phyloP scores from a whole-genome alignment of 1,140 invertebrate species.

The Eufriesea mexicana region DNA sequence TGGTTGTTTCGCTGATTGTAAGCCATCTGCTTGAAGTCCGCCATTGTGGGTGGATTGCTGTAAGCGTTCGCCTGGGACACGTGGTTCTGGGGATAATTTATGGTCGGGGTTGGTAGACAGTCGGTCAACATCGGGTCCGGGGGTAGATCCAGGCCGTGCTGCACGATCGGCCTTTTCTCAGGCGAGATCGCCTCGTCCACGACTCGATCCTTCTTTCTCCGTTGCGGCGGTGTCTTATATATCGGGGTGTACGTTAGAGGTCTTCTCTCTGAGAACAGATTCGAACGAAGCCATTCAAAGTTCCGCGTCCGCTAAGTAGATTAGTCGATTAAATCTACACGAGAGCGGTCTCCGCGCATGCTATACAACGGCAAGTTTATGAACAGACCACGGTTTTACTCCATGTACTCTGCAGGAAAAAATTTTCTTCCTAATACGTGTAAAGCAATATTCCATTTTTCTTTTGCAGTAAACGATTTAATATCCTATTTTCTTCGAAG shows the following conservation, averaged over 20 bases:
- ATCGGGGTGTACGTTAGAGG: constrained; percentile 83
- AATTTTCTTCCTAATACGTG: neutral
- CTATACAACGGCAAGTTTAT: neutral
- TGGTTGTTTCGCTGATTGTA: constrained; percentile 79
- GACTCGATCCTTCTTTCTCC: constrained; percentile 78
- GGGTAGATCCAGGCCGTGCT: constrained; percentile 66
- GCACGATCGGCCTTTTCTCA: constrained; percentile 76
- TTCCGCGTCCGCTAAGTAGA: constrained; percentile 56
- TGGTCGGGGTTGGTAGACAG: constrained; percentile 66
- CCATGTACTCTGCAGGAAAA: neutral
- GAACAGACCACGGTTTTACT: neutral
- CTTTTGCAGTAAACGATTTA: too few relatives aligned
- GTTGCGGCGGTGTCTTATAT: constrained; percentile 84
- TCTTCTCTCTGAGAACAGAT: constrained; percentile 81
- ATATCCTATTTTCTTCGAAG: too few relatives aligned
- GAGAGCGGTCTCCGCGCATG: neutral
- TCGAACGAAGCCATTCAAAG: constrained; percentile 67
- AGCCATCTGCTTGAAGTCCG: constrained; percentile 79
- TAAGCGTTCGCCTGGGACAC: constrained; percentile 66
- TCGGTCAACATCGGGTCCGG: constrained; percentile 69
- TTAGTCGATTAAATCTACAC: constrained; percentile 70
- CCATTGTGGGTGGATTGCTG: constrained; percentile 74
- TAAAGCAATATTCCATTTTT: too few relatives aligned
- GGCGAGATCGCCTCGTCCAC: constrained; percentile 70
- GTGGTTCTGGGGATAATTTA: constrained; percentile 73